Evolutionary conservation across 2,113 vertebrate genomes (phyloP).

Genomic region (Ifrita kowaldi): DNA sequence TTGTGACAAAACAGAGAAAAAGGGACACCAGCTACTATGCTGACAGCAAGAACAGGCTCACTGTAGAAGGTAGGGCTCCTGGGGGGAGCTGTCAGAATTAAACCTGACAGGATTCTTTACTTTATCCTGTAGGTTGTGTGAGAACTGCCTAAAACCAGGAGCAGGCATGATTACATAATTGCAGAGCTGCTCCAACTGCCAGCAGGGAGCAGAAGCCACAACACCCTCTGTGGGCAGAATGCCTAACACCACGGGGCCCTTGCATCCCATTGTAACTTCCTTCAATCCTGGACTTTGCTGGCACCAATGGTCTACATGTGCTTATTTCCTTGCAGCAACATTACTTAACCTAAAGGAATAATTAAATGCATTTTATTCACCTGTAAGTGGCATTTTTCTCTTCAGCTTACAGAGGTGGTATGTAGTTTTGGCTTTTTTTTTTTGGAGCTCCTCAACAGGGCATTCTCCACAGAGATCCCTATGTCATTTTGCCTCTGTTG

Average conservation of each 20-base stretch:
- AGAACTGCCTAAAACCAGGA: not conserved
- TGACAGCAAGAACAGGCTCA: not conserved
- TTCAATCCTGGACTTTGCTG: not conserved
- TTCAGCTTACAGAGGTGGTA: not conserved
- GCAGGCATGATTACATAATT: not conserved
- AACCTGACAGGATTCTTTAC: not conserved
- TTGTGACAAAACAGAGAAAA: not conserved
- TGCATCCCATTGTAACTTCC: not conserved
- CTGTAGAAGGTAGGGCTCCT: not conserved
- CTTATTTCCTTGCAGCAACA: not conserved
- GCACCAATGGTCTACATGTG: not conserved
- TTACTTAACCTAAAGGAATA: not conserved
- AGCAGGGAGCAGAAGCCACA: not conserved
- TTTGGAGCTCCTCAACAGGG: not conserved
- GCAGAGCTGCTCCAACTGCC: not conserved
- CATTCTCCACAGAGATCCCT: not conserved
- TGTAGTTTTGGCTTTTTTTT: not conserved
- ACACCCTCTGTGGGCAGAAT: not conserved
- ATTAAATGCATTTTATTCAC: not conserved
- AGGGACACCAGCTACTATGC: not conserved
- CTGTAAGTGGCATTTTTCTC: not conserved
- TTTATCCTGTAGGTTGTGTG: not conserved
- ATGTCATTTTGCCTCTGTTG: not conserved
- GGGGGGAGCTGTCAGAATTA: not conserved
- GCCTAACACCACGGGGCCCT: not conserved